phyloP scores from a whole-genome alignment of 2,113 vertebrate species.

The Seriola quinqueradiata region DNA sequence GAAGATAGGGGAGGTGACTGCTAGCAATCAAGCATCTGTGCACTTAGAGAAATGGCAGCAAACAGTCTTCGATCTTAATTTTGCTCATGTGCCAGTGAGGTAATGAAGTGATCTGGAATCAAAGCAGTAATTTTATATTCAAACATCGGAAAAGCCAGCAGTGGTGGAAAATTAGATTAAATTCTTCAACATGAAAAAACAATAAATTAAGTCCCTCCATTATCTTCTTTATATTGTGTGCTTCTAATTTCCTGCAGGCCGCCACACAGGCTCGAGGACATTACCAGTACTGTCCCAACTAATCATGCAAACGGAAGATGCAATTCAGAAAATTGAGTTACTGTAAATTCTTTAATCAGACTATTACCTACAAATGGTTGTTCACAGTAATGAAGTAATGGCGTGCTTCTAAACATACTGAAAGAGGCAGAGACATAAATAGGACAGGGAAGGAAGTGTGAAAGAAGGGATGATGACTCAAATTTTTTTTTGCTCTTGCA shows the following conservation, averaged over 20 bases:
- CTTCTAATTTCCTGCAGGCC: conserved; percentile 37
- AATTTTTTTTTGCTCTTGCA: conserved; percentile 41
- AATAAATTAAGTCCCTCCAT: conserved; percentile 16
- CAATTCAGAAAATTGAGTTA: conserved; percentile 51
- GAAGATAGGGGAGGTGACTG: background rate
- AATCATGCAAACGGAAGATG: conserved; percentile 28
- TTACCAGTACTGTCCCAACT: conserved; percentile 9
- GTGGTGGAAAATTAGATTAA: conserved; percentile 29
- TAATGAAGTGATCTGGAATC: background rate
- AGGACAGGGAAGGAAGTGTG: conserved; percentile 61
- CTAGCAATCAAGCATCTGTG: background rate
- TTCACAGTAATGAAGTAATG: conserved; percentile 20
- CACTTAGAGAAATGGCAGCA: background rate
- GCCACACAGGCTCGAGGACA: conserved; percentile 17
- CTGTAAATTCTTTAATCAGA: conserved; percentile 53
- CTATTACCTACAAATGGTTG: conserved; percentile 50
- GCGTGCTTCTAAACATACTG: background rate
- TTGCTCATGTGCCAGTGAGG: background rate
- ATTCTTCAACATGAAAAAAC: background rate
- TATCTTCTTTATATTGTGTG: conserved; percentile 5
- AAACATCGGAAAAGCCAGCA: background rate
- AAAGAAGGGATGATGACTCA: conserved; percentile 52
- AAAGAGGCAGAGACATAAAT: conserved; percentile 43
- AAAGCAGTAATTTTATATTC: background rate
- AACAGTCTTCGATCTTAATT: background rate